Percentiles rank a stretch among this genome's conserved stretches.
Conservation (phyloP, 2,888 invertebrate species). For the Sarcophaga rosellei region DNA sequence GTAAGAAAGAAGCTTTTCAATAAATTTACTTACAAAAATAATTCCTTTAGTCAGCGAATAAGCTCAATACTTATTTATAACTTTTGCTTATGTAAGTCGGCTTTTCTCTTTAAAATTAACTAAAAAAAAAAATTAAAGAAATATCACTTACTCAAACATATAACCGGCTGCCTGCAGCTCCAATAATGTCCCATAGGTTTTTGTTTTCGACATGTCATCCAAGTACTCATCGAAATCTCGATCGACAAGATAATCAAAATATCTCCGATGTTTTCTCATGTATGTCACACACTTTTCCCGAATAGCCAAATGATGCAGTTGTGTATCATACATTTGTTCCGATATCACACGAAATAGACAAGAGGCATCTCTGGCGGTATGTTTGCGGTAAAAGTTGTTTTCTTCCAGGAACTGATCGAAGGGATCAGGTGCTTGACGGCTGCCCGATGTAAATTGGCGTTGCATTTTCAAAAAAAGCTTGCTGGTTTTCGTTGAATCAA, state of each 20-base stretch:
- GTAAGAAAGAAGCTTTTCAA: no score
- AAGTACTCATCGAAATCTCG: slow-evolving; percentile 86
- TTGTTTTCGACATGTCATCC: slow-evolving; percentile 86
- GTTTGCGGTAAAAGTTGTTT: slow-evolving; percentile 92
- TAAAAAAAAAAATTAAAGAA: not conserved
- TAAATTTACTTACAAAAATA: no score
- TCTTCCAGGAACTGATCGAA: slow-evolving; percentile 90
- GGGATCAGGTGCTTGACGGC: slow-evolving; percentile 81
- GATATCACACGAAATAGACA: slow-evolving; percentile 94
- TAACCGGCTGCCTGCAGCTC: slow-evolving; percentile 88
- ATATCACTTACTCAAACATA: slow-evolving; percentile 84
- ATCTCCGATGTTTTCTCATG: slow-evolving; percentile 85
- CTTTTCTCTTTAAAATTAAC: not conserved
- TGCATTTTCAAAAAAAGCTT: slow-evolving; percentile 57
- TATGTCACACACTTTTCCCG: slow-evolving; percentile 88
- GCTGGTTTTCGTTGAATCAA: not conserved
- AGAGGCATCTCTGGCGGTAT: slow-evolving; percentile 93
- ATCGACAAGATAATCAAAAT: slow-evolving; percentile 86
- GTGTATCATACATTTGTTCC: slow-evolving; percentile 88
- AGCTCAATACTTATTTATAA: no score
- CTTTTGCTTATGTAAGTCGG: no score
- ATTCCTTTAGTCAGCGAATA: no score
- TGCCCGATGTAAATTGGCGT: slow-evolving; percentile 80
- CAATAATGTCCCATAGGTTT: slow-evolving; percentile 86
- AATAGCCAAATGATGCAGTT: slow-evolving; percentile 88